Evolutionary conservation across 2,797 vertebrate species (phyloP).

Genomic region (Xyrichtys novacula): DNA sequence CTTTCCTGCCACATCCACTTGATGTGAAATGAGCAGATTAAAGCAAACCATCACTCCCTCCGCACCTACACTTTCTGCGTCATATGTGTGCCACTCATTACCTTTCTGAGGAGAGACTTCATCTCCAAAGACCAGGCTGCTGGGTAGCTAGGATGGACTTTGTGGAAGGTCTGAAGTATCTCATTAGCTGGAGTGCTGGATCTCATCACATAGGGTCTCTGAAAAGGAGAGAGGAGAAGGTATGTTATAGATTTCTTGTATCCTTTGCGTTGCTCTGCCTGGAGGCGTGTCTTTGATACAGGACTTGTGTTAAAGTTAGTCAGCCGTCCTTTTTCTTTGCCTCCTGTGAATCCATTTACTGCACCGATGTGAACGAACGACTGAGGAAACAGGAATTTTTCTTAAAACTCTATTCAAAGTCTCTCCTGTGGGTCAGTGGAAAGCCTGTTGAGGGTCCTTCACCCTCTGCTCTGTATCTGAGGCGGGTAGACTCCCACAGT

Average conservation of each 20-base stretch:
- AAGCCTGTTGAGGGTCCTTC: conserved; percentile 12
- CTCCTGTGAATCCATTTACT: conserved; percentile 36
- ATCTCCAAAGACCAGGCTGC: conserved; percentile 91
- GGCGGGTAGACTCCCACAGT: too few relatives aligned
- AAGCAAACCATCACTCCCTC: background rate
- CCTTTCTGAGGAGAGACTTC: conserved; percentile 91
- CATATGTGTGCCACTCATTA: conserved; percentile 28
- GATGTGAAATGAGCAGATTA: background rate
- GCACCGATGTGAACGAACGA: conserved; percentile 34
- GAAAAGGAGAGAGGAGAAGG: conserved; percentile 33
- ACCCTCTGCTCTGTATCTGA: background rate
- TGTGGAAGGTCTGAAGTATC: conserved; percentile 89
- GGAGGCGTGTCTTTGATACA: conserved; percentile 40
- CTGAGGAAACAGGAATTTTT: conserved; percentile 9
- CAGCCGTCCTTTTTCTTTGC: background rate
- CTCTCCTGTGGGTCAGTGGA: conserved; percentile 3
- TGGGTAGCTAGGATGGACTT: conserved; percentile 89
- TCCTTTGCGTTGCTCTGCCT: conserved; percentile 4
- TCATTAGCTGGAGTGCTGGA: conserved; percentile 89
- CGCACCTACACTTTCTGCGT: too few relatives aligned
- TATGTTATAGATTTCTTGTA: conserved; percentile 17
- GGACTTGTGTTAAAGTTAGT: conserved; percentile 28
- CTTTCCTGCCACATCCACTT: too few relatives aligned
- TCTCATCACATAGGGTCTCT: conserved; percentile 96
- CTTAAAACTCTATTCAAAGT: conserved; percentile 8